Base-by-base conservation (phyloP, 2,797 vertebrate species). In the Sparus aurata region DNA sequence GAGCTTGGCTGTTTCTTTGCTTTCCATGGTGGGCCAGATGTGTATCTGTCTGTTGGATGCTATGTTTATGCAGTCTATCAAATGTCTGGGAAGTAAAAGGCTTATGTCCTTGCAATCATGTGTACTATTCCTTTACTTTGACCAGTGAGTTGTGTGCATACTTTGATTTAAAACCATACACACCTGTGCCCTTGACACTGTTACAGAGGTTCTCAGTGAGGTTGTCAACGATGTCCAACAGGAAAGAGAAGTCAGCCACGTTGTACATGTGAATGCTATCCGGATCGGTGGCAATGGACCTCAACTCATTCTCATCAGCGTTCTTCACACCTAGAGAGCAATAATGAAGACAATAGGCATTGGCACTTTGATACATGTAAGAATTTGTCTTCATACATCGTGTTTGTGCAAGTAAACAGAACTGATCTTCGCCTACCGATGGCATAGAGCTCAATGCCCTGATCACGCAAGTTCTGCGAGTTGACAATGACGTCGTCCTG, bases 121-220 rank as follows among this genome's bases (percentile, higher is more conserved):
- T 27, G 7, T 12, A 9, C 41, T 46, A 8, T 69, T 62, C 6
- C 13, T 23, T 46, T 12, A 25, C 15, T 52, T 77, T n/a, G 3
- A 53, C 52, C 17, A 30, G 5, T 18, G 13, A 23, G 17, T 13
- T 17, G 12, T 55, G 9, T 53, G 17, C 8, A 38, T n/a, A 45
- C 1, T 47, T 27, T 59, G 25, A 17, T 63, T 12, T 49, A 22
- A 73, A 70, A 3, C 49, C 15, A 62, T 43, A 55, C 67, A 17
- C 71, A 99, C 98, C 97, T 96, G 96, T 94, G 57, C 98, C 98
- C 87, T 98, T 99, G 75, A 99, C 98, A 43, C 98, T 99, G 91
- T 99, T 98, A 86, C 98, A 99, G 68, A 99, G 95, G 92, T 99
- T 99, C 0, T 91, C 94, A 27, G 96, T 96, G 11, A 99, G 95